Percentiles rank a stretch among this genome's conserved stretches.
phyloP scores from a whole-genome alignment of 1,140 invertebrate species.

The Anastrepha ludens region DNA sequence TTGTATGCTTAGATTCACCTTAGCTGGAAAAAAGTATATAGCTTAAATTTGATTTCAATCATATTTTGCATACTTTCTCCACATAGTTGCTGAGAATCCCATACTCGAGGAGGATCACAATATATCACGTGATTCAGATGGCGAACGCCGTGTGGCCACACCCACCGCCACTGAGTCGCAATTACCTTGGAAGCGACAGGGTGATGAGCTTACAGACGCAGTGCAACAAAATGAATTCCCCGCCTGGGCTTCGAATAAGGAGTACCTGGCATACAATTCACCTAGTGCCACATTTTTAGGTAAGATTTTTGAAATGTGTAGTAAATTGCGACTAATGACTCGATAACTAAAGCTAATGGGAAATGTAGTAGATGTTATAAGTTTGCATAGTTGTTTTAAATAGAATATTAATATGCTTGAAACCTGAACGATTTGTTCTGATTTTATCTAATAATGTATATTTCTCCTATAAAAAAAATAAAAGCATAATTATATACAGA shows the following conservation, averaged over 20 bases:
- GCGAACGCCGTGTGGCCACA: constrained; percentile 81
- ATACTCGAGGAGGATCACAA: constrained; percentile 72
- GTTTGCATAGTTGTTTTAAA: not conserved
- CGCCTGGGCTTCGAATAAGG: constrained; percentile 93
- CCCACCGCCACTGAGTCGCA: constrained; percentile 89
- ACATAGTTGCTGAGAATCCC: constrained; percentile 69
- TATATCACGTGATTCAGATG: constrained; percentile 70
- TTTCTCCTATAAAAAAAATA: no score
- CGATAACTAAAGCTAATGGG: no score
- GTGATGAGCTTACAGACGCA: constrained; percentile 80
- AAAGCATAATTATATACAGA: no score
- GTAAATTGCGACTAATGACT: no score
- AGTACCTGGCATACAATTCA: constrained; percentile 93
- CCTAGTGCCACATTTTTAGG: constrained; percentile 93
- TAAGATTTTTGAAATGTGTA: constrained; percentile 72
- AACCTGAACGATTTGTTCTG: not conserved
- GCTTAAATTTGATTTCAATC: not conserved
- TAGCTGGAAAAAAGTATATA: not conserved
- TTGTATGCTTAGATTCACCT: constrained; percentile 3
- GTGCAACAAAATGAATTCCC: constrained; percentile 93
- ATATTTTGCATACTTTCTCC: constrained; percentile 56
- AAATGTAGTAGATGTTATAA: not conserved
- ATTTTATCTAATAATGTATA: no score
- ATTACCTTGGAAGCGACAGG: constrained; percentile 91
- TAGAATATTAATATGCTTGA: not conserved